Evolutionary conservation across 2,888 invertebrate species (phyloP).

Genomic region (Sepioteuthis lessoniana): DNA sequence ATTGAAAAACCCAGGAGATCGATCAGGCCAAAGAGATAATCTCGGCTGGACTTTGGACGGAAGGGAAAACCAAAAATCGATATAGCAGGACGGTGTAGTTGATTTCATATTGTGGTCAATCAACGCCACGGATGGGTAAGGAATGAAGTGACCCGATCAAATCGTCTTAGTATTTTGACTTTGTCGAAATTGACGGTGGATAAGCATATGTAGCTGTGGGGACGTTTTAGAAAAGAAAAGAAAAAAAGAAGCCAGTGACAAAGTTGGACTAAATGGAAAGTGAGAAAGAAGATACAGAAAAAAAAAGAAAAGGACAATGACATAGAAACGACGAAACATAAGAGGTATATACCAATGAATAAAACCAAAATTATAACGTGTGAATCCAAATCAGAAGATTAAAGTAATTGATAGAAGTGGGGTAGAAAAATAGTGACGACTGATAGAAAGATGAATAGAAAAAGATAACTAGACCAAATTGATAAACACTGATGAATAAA

Average conservation of each 20-base stretch:
- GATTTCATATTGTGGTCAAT: slow-evolving; percentile 20
- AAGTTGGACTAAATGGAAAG: too few species aligned
- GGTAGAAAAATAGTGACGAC: too few species aligned
- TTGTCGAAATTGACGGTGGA: not conserved
- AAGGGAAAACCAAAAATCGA: not conserved
- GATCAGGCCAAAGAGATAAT: not conserved
- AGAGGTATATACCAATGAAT: too few species aligned
- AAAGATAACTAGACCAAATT: too few species aligned
- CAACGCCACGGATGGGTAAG: not conserved
- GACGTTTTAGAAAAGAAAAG: not conserved
- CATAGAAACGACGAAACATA: too few species aligned
- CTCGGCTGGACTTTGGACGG: not conserved
- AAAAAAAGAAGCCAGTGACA: too few species aligned
- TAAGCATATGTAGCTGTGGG: not conserved
- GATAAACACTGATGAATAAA: too few species aligned
- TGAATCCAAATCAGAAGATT: too few species aligned
- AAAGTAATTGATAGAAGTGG: too few species aligned
- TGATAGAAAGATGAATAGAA: too few species aligned
- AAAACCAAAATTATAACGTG: too few species aligned
- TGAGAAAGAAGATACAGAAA: not conserved
- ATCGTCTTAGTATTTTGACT: not conserved
- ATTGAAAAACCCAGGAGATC: not conserved
- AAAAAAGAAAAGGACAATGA: too few species aligned
- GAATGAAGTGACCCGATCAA: not conserved
- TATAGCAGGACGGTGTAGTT: not conserved